A percentile compares a stretch with the other conserved stretches of the same genome.
Conservation (phyloP, 2,113 vertebrate genomes). For the Eira barbara region DNA sequence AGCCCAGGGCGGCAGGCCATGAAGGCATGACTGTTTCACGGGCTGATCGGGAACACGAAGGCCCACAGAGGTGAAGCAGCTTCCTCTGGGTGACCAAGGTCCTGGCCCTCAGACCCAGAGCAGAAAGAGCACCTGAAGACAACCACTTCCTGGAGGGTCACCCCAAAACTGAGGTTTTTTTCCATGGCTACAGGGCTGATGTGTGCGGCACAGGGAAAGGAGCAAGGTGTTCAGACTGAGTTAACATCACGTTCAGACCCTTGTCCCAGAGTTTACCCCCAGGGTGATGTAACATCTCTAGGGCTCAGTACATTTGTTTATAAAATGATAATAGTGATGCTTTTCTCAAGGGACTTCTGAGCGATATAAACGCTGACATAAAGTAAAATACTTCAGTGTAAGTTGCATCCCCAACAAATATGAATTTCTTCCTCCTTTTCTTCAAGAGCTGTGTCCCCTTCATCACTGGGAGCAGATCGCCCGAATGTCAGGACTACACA, state of each 20-base stretch:
- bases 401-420: neutral
- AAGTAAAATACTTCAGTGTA: neutral
- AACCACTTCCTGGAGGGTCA: neutral
- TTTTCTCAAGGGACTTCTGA: neutral
- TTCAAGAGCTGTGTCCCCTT: neutral
- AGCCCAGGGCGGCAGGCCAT: too few species aligned
- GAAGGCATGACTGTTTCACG: neutral
- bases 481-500: neutral
- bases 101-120: neutral
- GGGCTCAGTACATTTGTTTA: neutral
- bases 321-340: neutral
- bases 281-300: neutral
- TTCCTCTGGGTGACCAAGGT: neutral
- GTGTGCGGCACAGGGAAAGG: neutral
- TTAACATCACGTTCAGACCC: neutral
- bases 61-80: neutral
- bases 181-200: neutral
- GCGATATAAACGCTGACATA: neutral
- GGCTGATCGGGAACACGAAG: fast-evolving
- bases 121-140: neutral
- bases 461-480: neutral
- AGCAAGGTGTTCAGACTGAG: neutral
- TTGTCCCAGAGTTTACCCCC: neutral
- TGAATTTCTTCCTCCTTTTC: neutral
- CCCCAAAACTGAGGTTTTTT: neutral